Conservation (phyloP, 2,888 invertebrate genomes). For the Epinotia bilunana region DNA sequence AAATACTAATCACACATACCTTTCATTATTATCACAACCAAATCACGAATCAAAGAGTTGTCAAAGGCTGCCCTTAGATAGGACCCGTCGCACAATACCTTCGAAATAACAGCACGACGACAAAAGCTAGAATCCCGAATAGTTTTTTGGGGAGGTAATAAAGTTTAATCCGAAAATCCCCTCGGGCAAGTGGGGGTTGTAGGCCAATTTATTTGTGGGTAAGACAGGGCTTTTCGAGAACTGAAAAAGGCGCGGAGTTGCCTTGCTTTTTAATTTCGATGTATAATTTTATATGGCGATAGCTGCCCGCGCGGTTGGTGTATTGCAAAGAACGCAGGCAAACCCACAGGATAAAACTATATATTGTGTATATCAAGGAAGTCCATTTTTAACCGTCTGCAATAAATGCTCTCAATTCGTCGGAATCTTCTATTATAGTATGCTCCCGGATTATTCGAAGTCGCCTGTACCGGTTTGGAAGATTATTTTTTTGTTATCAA, state of each 20-base stretch:
- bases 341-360: too few relatives aligned
- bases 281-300: neutral
- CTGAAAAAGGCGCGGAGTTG: constrained; percentile 49
- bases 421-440: too few relatives aligned
- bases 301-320: too few relatives aligned
- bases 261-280: neutral
- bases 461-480: too few relatives aligned
- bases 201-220: constrained; percentile 72
- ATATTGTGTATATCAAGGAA: too few relatives aligned
- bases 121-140: constrained; percentile 55
- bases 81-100: constrained; percentile 21
- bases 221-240: constrained; percentile 51
- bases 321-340: too few relatives aligned
- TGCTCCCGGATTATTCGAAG: too few relatives aligned
- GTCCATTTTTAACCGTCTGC: too few relatives aligned
- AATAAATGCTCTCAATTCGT: too few relatives aligned
- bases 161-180: constrained; percentile 77
- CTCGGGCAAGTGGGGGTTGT: constrained; percentile 65
- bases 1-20: constrained; percentile 12
- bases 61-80: constrained; percentile 22
- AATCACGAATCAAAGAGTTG: constrained; percentile 27
- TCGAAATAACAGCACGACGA: constrained; percentile 49
- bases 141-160: constrained; percentile 61
- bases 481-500: too few relatives aligned
- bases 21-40: neutral